Conservation (phyloP, 2,888 invertebrate genomes). For the Drosophila planitibia region DNA sequence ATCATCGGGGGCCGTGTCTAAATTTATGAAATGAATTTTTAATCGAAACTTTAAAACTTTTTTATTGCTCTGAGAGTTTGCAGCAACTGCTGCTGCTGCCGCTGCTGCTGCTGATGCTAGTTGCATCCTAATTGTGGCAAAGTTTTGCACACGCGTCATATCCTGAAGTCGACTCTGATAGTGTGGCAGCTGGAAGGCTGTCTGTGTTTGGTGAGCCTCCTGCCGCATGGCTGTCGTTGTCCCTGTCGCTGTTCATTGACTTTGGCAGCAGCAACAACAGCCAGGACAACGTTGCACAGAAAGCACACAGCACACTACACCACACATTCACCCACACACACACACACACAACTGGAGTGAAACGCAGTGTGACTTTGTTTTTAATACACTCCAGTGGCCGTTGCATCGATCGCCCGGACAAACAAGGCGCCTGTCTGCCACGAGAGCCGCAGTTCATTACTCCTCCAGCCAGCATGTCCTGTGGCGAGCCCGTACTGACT, state of each 20-base stretch:
- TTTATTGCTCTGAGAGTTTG: conserved; percentile 71
- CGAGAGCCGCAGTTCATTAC: conserved; percentile 73
- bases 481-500: conserved; percentile 50
- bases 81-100: conserved; percentile 19
- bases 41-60: conserved; percentile 76
- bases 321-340: conserved; percentile 23
- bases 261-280: conserved; percentile 70
- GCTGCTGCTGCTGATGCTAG: conserved; percentile 7
- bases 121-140: conserved; percentile 77
- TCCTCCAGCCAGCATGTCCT: conserved; percentile 62
- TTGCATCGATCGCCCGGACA: conserved; percentile 75
- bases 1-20: conserved; percentile 31
- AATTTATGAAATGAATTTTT: conserved; percentile 78
- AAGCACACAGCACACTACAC: conserved; percentile 41
- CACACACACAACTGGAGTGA: conserved; percentile 12
- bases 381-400: conserved; percentile 76
- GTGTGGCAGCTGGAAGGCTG: conserved; percentile 26
- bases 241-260: conserved; percentile 72
- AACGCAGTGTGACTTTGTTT: conserved; percentile 74
- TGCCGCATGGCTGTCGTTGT: conserved; percentile 54
- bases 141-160: conserved; percentile 73
- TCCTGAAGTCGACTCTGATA: conserved; percentile 56
- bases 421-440: conserved; percentile 67
- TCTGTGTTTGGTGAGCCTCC: conserved; percentile 54
- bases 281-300: conserved; percentile 35